Evolutionary conservation across 2,113 vertebrate species (phyloP).

Genomic region (Podarcis cretensis): DNA sequence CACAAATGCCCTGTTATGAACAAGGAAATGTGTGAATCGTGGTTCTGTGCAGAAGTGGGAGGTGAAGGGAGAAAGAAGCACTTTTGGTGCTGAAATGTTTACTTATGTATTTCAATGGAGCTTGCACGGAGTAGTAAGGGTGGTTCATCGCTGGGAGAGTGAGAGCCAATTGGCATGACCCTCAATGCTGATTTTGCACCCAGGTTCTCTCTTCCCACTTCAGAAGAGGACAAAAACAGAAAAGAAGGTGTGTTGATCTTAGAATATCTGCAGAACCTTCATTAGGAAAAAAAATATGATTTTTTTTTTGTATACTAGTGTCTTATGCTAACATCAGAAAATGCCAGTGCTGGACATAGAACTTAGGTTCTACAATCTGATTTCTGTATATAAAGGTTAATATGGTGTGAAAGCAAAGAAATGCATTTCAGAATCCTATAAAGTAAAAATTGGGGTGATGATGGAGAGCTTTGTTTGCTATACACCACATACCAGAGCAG

Average conservation of each 20-base stretch:
- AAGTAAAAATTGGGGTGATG: constrained; percentile 20
- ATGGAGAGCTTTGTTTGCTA: constrained; percentile 2
- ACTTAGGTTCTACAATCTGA: neutral
- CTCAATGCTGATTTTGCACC: neutral
- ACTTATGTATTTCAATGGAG: neutral
- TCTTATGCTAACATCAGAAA: too few species aligned
- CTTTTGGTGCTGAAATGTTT: too few species aligned
- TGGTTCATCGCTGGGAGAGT: neutral
- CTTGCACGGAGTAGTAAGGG: neutral
- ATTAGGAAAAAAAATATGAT: neutral
- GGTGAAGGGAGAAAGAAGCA: too few species aligned
- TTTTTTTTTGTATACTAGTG: too few species aligned
- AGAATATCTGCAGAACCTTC: neutral
- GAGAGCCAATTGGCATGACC: neutral
- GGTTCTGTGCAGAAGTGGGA: neutral
- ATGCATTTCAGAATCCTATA: constrained; percentile 7
- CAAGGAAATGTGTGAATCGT: neutral
- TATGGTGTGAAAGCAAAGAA: constrained; percentile 42
- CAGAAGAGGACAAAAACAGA: neutral
- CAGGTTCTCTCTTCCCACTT: neutral
- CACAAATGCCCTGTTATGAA: neutral
- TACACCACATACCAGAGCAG: neutral
- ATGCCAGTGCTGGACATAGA: too few species aligned
- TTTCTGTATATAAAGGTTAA: constrained; percentile 29
- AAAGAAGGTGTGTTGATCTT: neutral